phyloP scores from a whole-genome alignment of 2,113 vertebrate genomes.

The Genyomyrus donnyi region DNA sequence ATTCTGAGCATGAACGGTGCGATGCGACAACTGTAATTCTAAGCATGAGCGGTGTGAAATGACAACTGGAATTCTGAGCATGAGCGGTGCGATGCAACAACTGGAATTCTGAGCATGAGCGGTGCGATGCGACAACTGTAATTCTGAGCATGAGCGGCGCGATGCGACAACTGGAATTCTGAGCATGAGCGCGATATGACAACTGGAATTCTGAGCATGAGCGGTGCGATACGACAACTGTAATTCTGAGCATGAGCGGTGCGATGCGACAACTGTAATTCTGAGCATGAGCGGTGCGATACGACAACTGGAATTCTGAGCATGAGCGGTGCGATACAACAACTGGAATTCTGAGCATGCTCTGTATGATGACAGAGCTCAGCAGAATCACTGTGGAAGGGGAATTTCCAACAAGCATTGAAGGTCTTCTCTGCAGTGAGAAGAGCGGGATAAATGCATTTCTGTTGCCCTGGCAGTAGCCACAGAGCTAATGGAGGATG shows the following conservation, averaged over 20 bases:
- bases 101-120: no score
- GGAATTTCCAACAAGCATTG: not conserved
- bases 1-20: not conserved
- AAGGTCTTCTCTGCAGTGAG: not conserved
- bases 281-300: not conserved
- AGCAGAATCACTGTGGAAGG: not conserved
- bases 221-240: no score
- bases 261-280: not conserved
- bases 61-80: no score
- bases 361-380: not conserved
- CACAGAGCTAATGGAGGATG: conserved; percentile 1
- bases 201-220: not conserved
- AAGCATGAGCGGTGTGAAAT: no score
- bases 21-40: no score
- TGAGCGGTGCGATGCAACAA: no score
- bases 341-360: not conserved
- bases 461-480: not conserved
- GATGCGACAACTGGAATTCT: not conserved
- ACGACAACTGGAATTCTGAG: not conserved
- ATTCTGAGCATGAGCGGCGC: not conserved
- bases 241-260: not conserved
- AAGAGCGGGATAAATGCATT: not conserved
- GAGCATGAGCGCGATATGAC: not conserved
- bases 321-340: not conserved
- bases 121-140: no score